Percentiles rank a stretch among this genome's conserved stretches.
Conservation (phyloP, 2,113 vertebrate genomes). For the Neoarius graeffei region DNA sequence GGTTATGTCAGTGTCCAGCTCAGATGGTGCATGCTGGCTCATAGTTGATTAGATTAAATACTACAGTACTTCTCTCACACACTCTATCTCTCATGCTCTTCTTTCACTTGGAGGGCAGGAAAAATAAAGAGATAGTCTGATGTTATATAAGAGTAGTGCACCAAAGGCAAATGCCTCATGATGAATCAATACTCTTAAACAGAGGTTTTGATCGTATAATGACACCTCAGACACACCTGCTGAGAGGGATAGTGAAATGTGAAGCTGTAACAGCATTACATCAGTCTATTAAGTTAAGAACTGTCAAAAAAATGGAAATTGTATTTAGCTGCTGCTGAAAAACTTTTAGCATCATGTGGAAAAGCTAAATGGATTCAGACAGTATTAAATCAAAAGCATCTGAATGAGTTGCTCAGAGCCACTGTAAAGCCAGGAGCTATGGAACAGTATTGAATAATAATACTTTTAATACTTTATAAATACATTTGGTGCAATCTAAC, state of each 20-base stretch:
- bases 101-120: neutral
- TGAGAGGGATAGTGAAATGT: conserved; percentile 35
- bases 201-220: conserved; percentile 27
- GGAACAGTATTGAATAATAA: neutral
- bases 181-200: conserved; percentile 59
- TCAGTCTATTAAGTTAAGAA: conserved; percentile 51
- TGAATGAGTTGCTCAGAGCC: conserved; percentile 3
- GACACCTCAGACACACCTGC: conserved; percentile 6
- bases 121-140: conserved; percentile 27
- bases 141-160: conserved; percentile 51
- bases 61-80: neutral
- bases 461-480: neutral
- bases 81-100: conserved; percentile 16
- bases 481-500: neutral
- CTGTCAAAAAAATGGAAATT: conserved; percentile 42
- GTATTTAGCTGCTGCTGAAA: conserved; percentile 46
- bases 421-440: conserved; percentile 7
- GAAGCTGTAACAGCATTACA: conserved; percentile 28
- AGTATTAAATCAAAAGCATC: conserved; percentile 37
- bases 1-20: conserved; percentile 49
- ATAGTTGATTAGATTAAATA: conserved; percentile 45
- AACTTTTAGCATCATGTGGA: conserved; percentile 11
- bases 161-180: conserved; percentile 54
- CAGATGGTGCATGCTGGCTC: conserved; percentile 45
- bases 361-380: conserved; percentile 33